phyloP scores from a whole-genome alignment of 2,888 invertebrate species.

The Unio pictorum region DNA sequence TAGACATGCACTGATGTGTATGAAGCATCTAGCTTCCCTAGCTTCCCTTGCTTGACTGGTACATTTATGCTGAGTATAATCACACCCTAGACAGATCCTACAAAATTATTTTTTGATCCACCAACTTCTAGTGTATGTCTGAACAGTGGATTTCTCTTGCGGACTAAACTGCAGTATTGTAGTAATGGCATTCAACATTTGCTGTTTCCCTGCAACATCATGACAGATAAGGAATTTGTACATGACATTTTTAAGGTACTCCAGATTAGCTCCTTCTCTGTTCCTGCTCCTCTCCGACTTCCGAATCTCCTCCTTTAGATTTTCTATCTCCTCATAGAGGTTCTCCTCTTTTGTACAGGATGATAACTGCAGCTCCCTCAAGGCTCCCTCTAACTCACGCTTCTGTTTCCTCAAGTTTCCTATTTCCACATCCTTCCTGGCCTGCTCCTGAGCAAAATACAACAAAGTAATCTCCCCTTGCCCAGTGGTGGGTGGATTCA shows the following conservation, averaged over 20 bases:
- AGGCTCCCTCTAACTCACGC: conserved; percentile 74
- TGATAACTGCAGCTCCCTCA: conserved; percentile 75
- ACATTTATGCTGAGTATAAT: too few species aligned
- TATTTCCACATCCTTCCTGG: conserved; percentile 85
- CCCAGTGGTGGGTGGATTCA: conserved; percentile 63
- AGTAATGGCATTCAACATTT: conserved; percentile 92
- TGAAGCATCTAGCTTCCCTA: too few species aligned
- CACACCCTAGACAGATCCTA: too few species aligned
- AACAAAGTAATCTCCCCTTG: conserved; percentile 75
- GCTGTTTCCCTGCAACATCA: conserved; percentile 80
- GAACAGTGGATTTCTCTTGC: conserved; percentile 77
- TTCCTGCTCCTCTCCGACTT: conserved; percentile 74
- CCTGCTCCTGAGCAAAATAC: conserved; percentile 87
- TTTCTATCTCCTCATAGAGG: conserved; percentile 73
- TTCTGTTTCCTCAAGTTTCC: conserved; percentile 82
- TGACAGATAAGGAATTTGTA: conserved; percentile 84
- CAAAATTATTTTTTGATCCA: conserved; percentile 27
- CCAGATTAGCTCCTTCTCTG: conserved; percentile 87
- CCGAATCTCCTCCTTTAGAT: conserved; percentile 74
- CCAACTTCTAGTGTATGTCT: conserved; percentile 46
- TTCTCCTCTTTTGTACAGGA: conserved; percentile 71
- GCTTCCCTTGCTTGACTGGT: too few species aligned
- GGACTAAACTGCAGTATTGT: conserved; percentile 87
- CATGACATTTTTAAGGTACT: conserved; percentile 92
- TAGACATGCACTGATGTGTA: too few species aligned